These are phyloP conservation scores for Characodon lateralis DNA, from an alignment of 2,797 vertebrate genomes.

Conservation along the genomic window DNA sequence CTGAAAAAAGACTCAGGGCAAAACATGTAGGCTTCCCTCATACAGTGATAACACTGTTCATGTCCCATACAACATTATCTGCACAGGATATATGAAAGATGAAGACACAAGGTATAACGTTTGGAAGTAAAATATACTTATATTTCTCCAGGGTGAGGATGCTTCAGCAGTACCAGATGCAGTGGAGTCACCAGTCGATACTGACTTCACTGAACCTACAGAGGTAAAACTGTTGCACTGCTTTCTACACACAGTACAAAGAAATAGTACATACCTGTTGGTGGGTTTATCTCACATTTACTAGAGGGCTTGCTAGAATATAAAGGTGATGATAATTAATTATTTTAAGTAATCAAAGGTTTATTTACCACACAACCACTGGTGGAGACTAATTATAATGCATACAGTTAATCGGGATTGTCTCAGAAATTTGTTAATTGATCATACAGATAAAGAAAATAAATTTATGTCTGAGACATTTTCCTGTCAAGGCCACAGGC, in stretches of 20 bases:
- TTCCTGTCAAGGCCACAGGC: constrained; percentile 9
- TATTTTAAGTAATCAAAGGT: background rate
- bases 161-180: constrained; percentile 36
- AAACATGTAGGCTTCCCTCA: background rate
- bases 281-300: background rate
- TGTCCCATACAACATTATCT: background rate
- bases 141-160: constrained; percentile 54
- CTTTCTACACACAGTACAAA: background rate
- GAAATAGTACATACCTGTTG: background rate
- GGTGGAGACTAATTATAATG: background rate
- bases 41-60: background rate
- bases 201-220: constrained; percentile 53
- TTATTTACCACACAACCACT: background rate
- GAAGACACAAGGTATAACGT: background rate
- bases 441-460: background rate
- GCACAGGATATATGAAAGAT: background rate
- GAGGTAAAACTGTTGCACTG: constrained; percentile 56
- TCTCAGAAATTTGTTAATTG: background rate
- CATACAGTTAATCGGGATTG: background rate
- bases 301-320: background rate
- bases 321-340: background rate
- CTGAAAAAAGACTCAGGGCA: background rate
- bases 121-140: background rate
- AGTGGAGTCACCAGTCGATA: constrained; percentile 64
- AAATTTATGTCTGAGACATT: background rate